A percentile compares a stretch with the other conserved stretches of the same genome.
Evolutionary conservation across 2,888 invertebrate genomes (phyloP).

Genomic region (Leptura quadrifasciata): DNA sequence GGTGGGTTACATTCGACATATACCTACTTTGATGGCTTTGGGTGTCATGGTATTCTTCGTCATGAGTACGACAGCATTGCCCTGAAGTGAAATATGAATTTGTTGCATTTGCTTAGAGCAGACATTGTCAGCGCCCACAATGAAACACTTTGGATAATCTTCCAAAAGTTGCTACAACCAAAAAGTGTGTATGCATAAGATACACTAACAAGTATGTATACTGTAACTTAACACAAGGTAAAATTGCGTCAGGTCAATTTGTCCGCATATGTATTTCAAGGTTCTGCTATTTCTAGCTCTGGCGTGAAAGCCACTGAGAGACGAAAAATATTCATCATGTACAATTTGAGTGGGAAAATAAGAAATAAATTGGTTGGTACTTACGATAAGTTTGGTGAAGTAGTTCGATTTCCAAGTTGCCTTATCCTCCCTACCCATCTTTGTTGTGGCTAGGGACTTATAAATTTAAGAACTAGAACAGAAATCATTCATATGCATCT

Average conservation of each 20-base stretch:
- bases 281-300: conserved; percentile 75
- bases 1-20: conserved; percentile 95
- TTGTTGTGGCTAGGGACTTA: conserved; percentile 82
- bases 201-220: background rate
- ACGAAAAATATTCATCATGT: conserved; percentile 69
- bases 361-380: no score
- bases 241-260: conserved; percentile 60
- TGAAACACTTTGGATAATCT: conserved; percentile 99
- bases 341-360: background rate
- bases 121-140: conserved; percentile 99
- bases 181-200: conserved; percentile 16
- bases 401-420: conserved; percentile 98
- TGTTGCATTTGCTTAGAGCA: conserved; percentile 99
- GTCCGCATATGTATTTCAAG: conserved; percentile 66
- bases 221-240: background rate
- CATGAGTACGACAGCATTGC: conserved; percentile 94
- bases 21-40: conserved; percentile 97
- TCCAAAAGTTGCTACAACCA: conserved; percentile 90
- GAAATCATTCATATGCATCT: background rate
- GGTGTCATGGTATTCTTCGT: conserved; percentile 99
- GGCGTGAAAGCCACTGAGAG: conserved; percentile 66
- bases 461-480: conserved; percentile 89
- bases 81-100: conserved; percentile 95
- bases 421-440: conserved; percentile 99
- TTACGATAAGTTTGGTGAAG: conserved; percentile 96